Evolutionary conservation across 2,888 invertebrate species (phyloP), one percentile per base, ranked within the genome.

Genomic region (Drosophila infuscata): DNA sequence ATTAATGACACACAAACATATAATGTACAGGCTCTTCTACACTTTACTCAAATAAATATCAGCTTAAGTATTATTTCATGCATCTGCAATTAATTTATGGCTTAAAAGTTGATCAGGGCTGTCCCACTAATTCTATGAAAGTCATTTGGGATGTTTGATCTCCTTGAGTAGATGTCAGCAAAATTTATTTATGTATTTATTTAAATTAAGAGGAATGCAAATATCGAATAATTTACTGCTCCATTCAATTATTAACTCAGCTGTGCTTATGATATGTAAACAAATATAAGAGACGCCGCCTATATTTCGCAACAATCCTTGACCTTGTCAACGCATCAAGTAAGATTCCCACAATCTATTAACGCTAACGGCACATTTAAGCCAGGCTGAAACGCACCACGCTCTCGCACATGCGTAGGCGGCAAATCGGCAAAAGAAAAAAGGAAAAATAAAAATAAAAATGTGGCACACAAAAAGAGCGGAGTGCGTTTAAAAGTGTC

Each of bases 281-380:
- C 46, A 58, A 62, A 66, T 32, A 56, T 15, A 59, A 67, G 48
- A 56, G 43, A 12, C 35, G 52, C 38, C 51, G 59, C 64, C 46
- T 53, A 58, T 68, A 36, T 54, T 49, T 65, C 57, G 57, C 60
- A 66, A 29, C 49, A 65, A 81, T 81, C 89, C 82, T 87, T 88
- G 89, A 85, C 85, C 85, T 85, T 88, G 85, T 79, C 79, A 60
- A 65, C 29, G 61, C 60, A 65, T 33, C 63, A 65, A 64, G 74
- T 86, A 56, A 61, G 67, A 72, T 85, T 85, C 87, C 87, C 85
- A 84, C 76, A 63, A 70, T 88, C 58, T 53, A 70, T 83, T 70
- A 61, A 29, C 58, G 65, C 63, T 68, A 84, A 83, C 78, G 85
- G 84, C 48, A 56, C 20, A 69, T 74, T 79, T 69, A 59, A 62